phyloP scores from a whole-genome alignment of 2,888 invertebrate genomes.

The Rhyacophila evoluta region DNA sequence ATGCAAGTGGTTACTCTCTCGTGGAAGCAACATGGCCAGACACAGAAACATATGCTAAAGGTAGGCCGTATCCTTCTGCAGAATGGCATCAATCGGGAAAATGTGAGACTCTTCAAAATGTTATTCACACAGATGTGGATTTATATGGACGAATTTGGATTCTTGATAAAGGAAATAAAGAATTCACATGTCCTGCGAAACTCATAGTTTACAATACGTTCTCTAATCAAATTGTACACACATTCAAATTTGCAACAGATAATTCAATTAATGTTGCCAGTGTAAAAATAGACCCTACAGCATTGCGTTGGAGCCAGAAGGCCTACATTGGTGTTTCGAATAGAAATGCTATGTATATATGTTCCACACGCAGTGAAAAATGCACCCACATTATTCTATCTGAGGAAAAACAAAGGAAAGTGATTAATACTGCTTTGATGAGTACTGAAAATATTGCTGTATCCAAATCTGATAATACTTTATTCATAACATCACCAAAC shows the following conservation, averaged over 20 bases:
- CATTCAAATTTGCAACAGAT: conserved; percentile 55
- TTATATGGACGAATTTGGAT: conserved; percentile 63
- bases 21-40: conserved; percentile 62
- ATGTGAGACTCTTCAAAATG: conserved; percentile 61
- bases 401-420: conserved; percentile 10
- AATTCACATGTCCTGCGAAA: conserved; percentile 60
- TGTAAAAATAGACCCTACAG: conserved; percentile 57
- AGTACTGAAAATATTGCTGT: conserved; percentile 59
- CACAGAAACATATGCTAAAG: conserved; percentile 36
- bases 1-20: conserved; percentile 57
- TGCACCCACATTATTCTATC: conserved; percentile 32
- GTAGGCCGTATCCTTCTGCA: conserved; percentile 39
- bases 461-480: conserved; percentile 46
- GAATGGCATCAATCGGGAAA: conserved; percentile 56
- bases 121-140: conserved; percentile 62
- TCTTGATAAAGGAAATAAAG: conserved; percentile 61
- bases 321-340: conserved; percentile 62
- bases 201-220: conserved; percentile 62
- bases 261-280: conserved; percentile 25
- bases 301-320: conserved; percentile 56
- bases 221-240: conserved; percentile 57
- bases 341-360: conserved; percentile 55
- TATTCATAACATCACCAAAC: conserved; percentile 31
- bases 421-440: conserved; percentile 49
- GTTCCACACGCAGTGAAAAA: conserved; percentile 54